Conservation (phyloP, 2,113 vertebrate species). For the Terrapene triunguis region DNA sequence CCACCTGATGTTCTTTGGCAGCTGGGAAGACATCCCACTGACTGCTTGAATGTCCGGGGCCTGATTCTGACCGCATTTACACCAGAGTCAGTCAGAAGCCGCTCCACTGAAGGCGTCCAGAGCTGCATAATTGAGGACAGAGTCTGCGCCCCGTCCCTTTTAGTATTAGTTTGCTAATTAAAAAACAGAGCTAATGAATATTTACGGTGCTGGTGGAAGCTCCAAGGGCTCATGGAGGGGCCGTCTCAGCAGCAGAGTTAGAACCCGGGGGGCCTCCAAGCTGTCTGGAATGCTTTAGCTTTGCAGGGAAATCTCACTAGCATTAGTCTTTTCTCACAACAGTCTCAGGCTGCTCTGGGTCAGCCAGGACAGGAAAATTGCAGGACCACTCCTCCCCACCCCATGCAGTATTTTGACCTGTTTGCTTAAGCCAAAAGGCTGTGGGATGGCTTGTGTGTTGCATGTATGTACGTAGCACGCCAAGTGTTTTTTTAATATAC, state of each 20-base stretch:
- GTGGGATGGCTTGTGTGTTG: not conserved
- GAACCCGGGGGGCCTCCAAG: too few relatives aligned
- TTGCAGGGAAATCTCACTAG: not conserved
- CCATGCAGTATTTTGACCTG: not conserved
- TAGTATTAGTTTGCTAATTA: not conserved
- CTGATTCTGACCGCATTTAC: not conserved
- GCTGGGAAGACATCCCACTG: not conserved
- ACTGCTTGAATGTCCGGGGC: not conserved
- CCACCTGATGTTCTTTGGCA: not conserved
- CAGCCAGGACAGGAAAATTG: not conserved
- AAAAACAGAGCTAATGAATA: not conserved
- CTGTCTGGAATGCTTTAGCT: not conserved
- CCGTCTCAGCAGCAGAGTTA: too few relatives aligned
- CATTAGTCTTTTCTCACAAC: not conserved
- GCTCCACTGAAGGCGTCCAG: not conserved
- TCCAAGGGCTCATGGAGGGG: not conserved
- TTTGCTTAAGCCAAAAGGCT: not conserved
- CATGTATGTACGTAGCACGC: not conserved
- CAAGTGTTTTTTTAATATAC: not conserved
- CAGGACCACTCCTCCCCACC: not conserved
- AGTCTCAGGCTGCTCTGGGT: not conserved
- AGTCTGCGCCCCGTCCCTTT: not conserved
- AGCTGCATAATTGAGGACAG: not conserved
- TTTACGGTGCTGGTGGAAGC: not conserved
- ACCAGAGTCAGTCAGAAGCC: not conserved